These are phyloP conservation scores for Micromussa lordhowensis DNA, from an alignment of 92 coral and sea anemone species.

Conservation along the genomic window DNA sequence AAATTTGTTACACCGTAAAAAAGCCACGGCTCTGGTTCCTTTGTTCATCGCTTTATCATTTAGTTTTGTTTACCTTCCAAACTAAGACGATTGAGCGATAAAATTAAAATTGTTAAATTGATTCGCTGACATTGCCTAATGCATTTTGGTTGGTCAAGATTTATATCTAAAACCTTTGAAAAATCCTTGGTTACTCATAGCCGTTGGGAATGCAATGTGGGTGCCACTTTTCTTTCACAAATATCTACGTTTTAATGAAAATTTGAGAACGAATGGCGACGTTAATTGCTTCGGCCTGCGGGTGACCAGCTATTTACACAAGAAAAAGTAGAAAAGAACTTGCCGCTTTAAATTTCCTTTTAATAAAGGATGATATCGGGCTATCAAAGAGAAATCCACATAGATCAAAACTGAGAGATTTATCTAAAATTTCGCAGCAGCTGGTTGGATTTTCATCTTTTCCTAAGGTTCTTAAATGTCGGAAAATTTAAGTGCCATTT, in stretches of 20 bases:
- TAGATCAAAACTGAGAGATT: background rate
- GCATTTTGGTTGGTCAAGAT: too few species aligned
- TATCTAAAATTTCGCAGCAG: background rate
- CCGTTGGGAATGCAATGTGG: background rate
- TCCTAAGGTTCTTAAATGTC: background rate
- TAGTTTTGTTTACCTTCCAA: conserved; percentile 1
- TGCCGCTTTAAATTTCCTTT: conserved; percentile 2
- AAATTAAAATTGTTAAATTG: background rate
- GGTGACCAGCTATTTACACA: conserved; percentile 28
- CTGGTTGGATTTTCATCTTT: conserved; percentile 16
- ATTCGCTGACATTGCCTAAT: background rate
- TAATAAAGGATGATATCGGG: background rate
- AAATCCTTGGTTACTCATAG: background rate
- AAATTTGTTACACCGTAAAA: background rate
- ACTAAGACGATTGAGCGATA: background rate
- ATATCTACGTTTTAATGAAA: conserved; percentile 4
- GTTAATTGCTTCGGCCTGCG: conserved; percentile 27
- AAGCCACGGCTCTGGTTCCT: background rate
- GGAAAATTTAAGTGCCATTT: background rate
- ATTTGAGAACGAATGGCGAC: background rate
- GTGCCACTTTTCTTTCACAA: background rate
- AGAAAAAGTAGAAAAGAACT: background rate
- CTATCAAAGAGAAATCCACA: conserved; percentile 4
- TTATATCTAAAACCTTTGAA: too few species aligned
- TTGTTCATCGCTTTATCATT: background rate